These are phyloP conservation scores for Unio pictorum DNA, from an alignment of 2,888 invertebrate genomes.

Conservation along the genomic window DNA sequence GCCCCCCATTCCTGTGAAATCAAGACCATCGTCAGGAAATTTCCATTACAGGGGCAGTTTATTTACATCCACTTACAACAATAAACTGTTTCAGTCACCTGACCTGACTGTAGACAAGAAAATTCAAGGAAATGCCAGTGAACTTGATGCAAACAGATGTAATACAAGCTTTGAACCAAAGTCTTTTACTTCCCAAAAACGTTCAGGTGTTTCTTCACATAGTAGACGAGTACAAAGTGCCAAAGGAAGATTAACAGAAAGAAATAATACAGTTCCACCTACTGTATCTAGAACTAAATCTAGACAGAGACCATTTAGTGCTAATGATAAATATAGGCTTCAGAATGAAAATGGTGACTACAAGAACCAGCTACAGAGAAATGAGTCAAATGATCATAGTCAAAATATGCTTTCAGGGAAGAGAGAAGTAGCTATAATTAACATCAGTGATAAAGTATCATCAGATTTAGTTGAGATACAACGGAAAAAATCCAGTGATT, in stretches of 20 bases:
- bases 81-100: slow-evolving; percentile 17
- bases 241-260: slow-evolving; percentile 35
- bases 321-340: slow-evolving; percentile 10
- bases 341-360: slow-evolving; percentile 1
- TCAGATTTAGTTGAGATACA: slow-evolving; percentile 32
- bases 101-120: no score
- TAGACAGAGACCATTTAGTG: slow-evolving; percentile 30
- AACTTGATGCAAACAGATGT: no score
- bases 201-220: background rate
- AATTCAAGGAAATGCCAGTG: no score
- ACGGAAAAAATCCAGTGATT: slow-evolving; percentile 22
- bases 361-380: background rate
- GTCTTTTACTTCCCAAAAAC: no score
- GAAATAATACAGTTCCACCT: slow-evolving; percentile 9
- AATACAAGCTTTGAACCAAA: no score
- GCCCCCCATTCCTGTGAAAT: slow-evolving; percentile 21
- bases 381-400: slow-evolving; percentile 2
- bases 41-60: slow-evolving; percentile 47
- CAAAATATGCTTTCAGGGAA: background rate
- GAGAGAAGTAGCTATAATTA: slow-evolving; percentile 34
- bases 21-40: slow-evolving; percentile 26
- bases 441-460: slow-evolving; percentile 30
- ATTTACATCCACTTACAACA: slow-evolving; percentile 39
- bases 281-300: background rate
- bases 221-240: slow-evolving; percentile 49